Conservation (phyloP, 2,113 vertebrate genomes). For the Pipa parva region DNA sequence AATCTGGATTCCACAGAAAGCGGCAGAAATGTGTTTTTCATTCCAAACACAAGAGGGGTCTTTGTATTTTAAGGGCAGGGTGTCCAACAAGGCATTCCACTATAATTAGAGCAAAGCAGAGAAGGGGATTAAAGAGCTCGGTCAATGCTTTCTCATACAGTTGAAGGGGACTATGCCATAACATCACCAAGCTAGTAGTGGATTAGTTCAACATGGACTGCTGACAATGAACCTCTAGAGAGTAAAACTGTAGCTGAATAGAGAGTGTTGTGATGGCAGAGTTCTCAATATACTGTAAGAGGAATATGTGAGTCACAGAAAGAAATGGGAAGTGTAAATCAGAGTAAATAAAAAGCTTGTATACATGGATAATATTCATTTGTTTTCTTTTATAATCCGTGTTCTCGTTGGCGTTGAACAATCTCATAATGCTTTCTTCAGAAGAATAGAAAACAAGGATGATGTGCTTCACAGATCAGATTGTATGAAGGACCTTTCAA, state of each 20-base stretch:
- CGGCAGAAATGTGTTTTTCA: neutral
- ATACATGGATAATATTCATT: too few species aligned
- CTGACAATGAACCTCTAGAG: neutral
- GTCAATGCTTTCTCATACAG: neutral
- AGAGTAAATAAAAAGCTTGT: too few species aligned
- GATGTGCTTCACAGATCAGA: neutral
- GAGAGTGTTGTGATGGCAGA: neutral
- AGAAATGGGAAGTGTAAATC: neutral
- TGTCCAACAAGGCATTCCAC: slow-evolving; percentile 17
- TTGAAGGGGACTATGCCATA: neutral
- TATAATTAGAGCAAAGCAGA: slow-evolving; percentile 17
- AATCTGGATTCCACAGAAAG: slow-evolving; percentile 4
- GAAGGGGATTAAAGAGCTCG: slow-evolving; percentile 2
- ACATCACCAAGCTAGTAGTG: neutral
- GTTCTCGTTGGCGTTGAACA: too few species aligned
- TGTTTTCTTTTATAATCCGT: too few species aligned
- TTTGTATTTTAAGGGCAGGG: slow-evolving; percentile 2
- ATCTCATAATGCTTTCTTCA: neutral
- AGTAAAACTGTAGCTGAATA: neutral
- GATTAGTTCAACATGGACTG: neutral
- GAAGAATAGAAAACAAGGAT: neutral
- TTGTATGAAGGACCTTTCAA: neutral
- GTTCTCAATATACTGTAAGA: neutral
- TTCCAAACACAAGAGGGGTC: neutral
- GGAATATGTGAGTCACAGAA: neutral